Evolutionary conservation across 2,888 invertebrate species (phyloP), one percentile per base, ranked within the genome.

Genomic region (Prenolepis imparis): DNA sequence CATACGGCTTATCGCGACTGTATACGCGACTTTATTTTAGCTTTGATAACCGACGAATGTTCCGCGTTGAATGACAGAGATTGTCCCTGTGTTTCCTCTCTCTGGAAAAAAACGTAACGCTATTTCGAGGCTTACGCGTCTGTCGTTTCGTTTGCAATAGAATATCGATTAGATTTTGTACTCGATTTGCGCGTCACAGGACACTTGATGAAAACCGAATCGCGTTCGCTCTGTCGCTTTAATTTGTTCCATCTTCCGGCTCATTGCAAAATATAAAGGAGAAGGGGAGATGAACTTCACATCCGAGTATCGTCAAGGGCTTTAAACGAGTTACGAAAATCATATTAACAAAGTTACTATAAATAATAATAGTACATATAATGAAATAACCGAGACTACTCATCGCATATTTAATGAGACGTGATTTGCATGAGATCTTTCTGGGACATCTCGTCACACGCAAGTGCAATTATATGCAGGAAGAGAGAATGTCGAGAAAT

Each of bases 141-240:
- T 80, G 82, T 84, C 81, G 86, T 89, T 90, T 84, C 84, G 82
- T 75, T 90, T 84, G 84, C 86, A 70, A 88, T 85, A 85, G 90
- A 89, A 89, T 90, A 89, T 89, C 89, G 89, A 89, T 89, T 89
- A 90, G 90, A 90, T 90, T 89, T 90, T 78, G 83, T 61, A 78
- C 67, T 73, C 84, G 88, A 87, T 90, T 88, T 84, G 87, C 88
- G 90, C 89, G 80, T 89, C 89, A 88, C 86, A 85, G 81, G 74
- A 86, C 88, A 89, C 84, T 83, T 81, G 90, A 82, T 78, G 84
- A 86, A 88, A 86, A 90, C 88, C 88, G 83, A 83, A 83, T 66
- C 59, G 67, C 28, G 59, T 39, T 28, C 72, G 61, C 83, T 44
- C 63, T 80, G 68, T 70, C 80, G 73, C 83, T 66, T 73, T 75